Conservation (phyloP, 1,140 invertebrate genomes). For the Pygmarrhopalites habei region DNA sequence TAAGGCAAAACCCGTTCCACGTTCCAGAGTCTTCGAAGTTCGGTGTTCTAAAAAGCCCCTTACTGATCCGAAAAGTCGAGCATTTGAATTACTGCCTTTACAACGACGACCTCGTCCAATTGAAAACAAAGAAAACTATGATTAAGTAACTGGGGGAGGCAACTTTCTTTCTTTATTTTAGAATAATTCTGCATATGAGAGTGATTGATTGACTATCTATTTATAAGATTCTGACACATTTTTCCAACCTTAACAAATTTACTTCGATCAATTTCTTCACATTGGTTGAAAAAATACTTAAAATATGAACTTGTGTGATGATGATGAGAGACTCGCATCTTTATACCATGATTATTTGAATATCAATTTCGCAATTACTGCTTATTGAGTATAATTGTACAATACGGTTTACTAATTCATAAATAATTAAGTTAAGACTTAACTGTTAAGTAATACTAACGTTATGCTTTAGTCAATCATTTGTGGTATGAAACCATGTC, state of each 20-base stretch:
- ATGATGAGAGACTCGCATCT: too few relatives aligned
- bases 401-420: too few relatives aligned
- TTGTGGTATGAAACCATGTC: too few relatives aligned
- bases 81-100: conserved; percentile 25
- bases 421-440: too few relatives aligned
- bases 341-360: too few relatives aligned
- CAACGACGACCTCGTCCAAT: conserved; percentile 14
- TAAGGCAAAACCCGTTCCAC: conserved; percentile 29
- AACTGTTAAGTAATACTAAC: too few relatives aligned
- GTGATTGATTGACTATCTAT: neutral
- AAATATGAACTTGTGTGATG: too few relatives aligned
- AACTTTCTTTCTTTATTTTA: neutral
- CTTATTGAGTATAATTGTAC: too few relatives aligned
- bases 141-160: neutral
- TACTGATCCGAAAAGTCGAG: conserved; percentile 33
- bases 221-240: neutral
- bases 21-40: conserved; percentile 21
- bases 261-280: neutral
- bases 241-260: neutral
- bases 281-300: too few relatives aligned
- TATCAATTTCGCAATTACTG: too few relatives aligned
- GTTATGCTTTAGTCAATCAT: too few relatives aligned
- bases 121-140: conserved; percentile 4
- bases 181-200: neutral
- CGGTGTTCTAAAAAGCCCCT: conserved; percentile 26